phyloP scores from a whole-genome alignment of 2,797 vertebrate genomes.

The Anabas testudineus region DNA sequence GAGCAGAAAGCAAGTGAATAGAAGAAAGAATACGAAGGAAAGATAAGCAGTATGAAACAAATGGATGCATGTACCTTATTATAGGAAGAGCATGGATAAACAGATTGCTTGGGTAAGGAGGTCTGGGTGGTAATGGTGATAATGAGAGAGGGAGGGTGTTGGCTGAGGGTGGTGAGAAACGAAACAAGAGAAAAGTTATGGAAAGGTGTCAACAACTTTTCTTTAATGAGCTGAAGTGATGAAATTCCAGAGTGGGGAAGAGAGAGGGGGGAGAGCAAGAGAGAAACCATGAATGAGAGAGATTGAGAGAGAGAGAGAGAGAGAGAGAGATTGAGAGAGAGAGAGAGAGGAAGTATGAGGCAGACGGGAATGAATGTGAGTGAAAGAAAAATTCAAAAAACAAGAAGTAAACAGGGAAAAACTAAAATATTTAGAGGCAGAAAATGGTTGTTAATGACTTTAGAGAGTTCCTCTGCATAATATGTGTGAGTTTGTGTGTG shows the following conservation, averaged over 20 bases:
- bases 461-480: not conserved
- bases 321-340: not conserved
- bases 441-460: constrained; percentile 17
- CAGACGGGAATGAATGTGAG: not conserved
- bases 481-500: not conserved
- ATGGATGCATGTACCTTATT: constrained; percentile 40
- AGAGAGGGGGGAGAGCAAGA: not conserved
- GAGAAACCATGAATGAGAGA: not conserved
- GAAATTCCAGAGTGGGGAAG: constrained; percentile 33
- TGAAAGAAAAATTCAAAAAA: not conserved
- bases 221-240: constrained; percentile 71
- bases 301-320: not conserved
- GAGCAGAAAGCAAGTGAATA: constrained; percentile 8
- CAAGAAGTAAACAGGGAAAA: not conserved
- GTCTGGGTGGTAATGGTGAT: constrained; percentile 6
- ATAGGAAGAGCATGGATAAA: constrained; percentile 50
- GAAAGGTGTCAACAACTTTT: constrained; percentile 63
- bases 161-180: not conserved
- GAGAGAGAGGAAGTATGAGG: not conserved
- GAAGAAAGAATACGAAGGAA: not conserved
- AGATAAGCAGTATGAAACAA: not conserved
- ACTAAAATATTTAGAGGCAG: not conserved
- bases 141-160: not conserved
- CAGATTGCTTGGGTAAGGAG: constrained; percentile 19
- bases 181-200: constrained; percentile 30